These are phyloP conservation scores for Harpalus rufipes DNA, from an alignment of 2,888 invertebrate genomes.

Conservation along the genomic window DNA sequence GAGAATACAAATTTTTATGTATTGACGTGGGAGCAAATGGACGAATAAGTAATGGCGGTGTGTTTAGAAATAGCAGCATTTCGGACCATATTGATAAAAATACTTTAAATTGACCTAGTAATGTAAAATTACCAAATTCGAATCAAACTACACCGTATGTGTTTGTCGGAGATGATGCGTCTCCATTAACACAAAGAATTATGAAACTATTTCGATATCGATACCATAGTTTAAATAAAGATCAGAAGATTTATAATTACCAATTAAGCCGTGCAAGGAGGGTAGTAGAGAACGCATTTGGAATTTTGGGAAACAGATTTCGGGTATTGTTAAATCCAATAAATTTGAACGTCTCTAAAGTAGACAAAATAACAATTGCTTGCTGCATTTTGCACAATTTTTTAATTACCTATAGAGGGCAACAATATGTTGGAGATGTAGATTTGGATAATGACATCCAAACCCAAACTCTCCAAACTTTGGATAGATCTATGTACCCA, in stretches of 20 bases:
- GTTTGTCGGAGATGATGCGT: background rate
- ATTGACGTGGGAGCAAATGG: constrained; percentile 4
- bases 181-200: background rate
- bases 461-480: background rate
- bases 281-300: background rate
- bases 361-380: background rate
- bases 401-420: background rate
- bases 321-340: background rate
- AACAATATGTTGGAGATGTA: constrained; percentile 11
- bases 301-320: background rate
- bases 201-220: background rate
- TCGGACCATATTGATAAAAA: constrained; percentile 15
- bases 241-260: constrained; percentile 9
- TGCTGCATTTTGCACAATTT: constrained; percentile 11
- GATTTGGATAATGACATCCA: background rate
- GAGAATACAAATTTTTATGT: constrained; percentile 6
- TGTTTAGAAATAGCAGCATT: background rate
- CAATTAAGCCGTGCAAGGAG: background rate
- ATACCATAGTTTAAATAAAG: background rate
- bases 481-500: constrained; percentile 1
- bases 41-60: background rate
- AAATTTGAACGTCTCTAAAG: background rate
- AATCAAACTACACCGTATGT: background rate
- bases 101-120: background rate
- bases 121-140: background rate